Evolutionary conservation across 1,140 invertebrate genomes (phyloP).

Genomic region (Acyrthosiphon pisum): DNA sequence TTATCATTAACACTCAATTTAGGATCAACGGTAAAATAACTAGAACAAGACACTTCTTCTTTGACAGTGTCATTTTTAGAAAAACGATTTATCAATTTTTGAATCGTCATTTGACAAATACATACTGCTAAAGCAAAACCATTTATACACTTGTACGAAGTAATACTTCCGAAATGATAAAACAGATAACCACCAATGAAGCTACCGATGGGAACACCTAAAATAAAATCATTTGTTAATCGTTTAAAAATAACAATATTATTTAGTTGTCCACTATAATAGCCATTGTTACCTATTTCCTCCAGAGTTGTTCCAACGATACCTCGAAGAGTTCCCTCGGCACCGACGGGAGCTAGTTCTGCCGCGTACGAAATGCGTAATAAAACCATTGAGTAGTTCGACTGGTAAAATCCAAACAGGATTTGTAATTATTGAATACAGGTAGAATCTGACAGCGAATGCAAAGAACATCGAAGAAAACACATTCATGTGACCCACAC

Average conservation of each 20-base stretch:
- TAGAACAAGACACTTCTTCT: background rate
- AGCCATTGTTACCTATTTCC: constrained; percentile 68
- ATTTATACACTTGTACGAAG: background rate
- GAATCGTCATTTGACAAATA: background rate
- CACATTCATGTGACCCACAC: constrained; percentile 75
- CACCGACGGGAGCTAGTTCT: too few species aligned
- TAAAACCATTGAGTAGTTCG: constrained; percentile 78
- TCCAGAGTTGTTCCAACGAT: constrained; percentile 85
- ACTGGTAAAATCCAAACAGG: constrained; percentile 78
- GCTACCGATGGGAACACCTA: too few species aligned
- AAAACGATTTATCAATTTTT: background rate
- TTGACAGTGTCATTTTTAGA: background rate
- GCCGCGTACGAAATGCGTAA: constrained; percentile 77
- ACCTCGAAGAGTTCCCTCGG: constrained; percentile 75
- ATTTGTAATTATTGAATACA: constrained; percentile 74
- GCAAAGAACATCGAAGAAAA: constrained; percentile 76
- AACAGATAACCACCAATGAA: too few species aligned
- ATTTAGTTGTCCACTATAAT: too few species aligned
- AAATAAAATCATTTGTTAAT: too few species aligned
- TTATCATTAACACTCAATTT: too few species aligned
- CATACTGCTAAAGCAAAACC: background rate
- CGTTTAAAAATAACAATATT: background rate
- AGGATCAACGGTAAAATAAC: too few species aligned
- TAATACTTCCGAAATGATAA: too few species aligned
- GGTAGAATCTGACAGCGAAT: constrained; percentile 72